Base-by-base conservation (phyloP, 2,797 vertebrate species). In the Petrocephalus schoutedeni region DNA sequence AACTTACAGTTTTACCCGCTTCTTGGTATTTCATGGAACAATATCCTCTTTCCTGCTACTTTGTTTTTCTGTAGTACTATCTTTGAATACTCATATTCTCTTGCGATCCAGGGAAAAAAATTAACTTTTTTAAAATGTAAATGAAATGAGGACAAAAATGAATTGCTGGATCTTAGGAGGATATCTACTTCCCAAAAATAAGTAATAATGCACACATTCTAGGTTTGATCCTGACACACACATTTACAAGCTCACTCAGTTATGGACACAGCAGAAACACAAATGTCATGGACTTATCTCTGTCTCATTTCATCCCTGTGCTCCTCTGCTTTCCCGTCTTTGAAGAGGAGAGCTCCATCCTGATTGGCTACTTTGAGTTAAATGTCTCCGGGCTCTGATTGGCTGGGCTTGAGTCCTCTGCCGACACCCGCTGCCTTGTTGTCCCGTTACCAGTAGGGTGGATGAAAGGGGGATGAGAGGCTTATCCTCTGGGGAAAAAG, bases 401-500 rank as follows among this genome's bases (percentile, higher is more conserved):
- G 45, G 74, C 36, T 51, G n/a, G 36, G 41, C 74, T 51, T n/a
- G 36, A 45, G 74, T 82, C 74, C 16, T 45, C 16, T 4, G 19
- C 74, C 16, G 16, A 85, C 83, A 85, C 23, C 51, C 23, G 51
- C n/a, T 28, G 53, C 53, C 83, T 23, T 57, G 51, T 57, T 56
- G 83, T 85, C 83, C 57, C 12, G 10, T 32, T 32, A 56, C 83
- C 51, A 32, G 53, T 57, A 23, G 83, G 28, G 51, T 85, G 54
- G 10, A 32, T 58, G 83, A 85, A 85, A 85, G n/a, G 21, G 82
- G 82, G 83, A 32, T 56, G 53, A 32, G 83, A 57, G 51, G 83
- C 54, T 85, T 85, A 85, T 85, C 83, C 23, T 32, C 21, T 23
- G 51, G 9, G 54, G 21, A 58, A 58, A 23, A 85, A 56, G 28